Evolutionary conservation across 2,797 vertebrate genomes (phyloP), one percentile per base, ranked within the genome.

Genomic region (Xiphophorus birchmanni): DNA sequence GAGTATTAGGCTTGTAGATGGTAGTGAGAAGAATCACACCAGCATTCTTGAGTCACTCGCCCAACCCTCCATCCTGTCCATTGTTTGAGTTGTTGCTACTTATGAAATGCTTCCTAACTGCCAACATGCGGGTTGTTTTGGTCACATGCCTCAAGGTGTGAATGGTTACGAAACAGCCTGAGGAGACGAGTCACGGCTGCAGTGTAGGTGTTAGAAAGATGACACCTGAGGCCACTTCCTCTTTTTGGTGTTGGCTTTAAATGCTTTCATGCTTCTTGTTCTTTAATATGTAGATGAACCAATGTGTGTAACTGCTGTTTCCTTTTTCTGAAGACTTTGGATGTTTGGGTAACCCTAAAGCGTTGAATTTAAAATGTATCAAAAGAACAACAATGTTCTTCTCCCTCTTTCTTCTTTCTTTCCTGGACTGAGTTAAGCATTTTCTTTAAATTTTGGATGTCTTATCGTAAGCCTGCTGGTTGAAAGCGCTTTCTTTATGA

Each of bases 51-150:
- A 72, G 69, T 72, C 40, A 45, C 69, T 29, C 10, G n/a, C 69
- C 44, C 69, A 69, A 26, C 42, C 26, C 13, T 18, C 26, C n/a
- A 73, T 45, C 69, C 26, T 17, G 42, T 10, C 44, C 44, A 45
- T 73, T 73, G 26, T 73, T 47, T 47, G 26, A 73, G 69, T 18
- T 5, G 4, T 44, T 71, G 67, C 42, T 12, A n/a, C 40, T 44
- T 15, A 10, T 44, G 21, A 71, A 71, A 44, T n/a, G 65, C 23
- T 71, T 71, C 23, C 21, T 44, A 69, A 3, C 40, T 44, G 23
- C 12, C 40, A 71, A 71, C 67, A 71, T n/a, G 67, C 40, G 12
- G 13, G 42, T 44, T 71, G 67, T 71, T 67, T 71, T 71, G 40
- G n/a, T 32, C 44, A 47, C 69, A 47, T 47, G 26, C 15, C 26